These are phyloP conservation scores for Parotocinclus haroldoi DNA, from an alignment of 2,797 vertebrate species.

Conservation along the genomic window DNA sequence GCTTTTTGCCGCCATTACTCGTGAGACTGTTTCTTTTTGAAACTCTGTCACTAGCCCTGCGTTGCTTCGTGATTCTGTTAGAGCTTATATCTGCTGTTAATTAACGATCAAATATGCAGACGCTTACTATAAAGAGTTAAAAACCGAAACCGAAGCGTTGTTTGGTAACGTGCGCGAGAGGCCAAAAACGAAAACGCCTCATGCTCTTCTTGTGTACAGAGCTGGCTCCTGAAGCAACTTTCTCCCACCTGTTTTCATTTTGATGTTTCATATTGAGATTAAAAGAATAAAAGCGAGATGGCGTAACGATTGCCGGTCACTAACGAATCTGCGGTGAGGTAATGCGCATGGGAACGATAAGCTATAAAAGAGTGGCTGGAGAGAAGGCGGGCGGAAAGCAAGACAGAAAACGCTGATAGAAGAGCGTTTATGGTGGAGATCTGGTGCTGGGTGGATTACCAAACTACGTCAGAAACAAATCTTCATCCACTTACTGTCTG, in stretches of 20 bases:
- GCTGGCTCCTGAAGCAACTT: neutral
- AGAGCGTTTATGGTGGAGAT: constrained; percentile 33
- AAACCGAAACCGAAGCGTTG: too few relatives aligned
- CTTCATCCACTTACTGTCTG: constrained; percentile 64
- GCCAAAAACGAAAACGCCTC: neutral
- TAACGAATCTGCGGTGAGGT: constrained; percentile 12
- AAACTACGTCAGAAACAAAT: too few relatives aligned
- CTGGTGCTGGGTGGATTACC: neutral
- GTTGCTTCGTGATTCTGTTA: too few relatives aligned
- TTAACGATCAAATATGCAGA: too few relatives aligned
- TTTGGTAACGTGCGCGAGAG: too few relatives aligned
- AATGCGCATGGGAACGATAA: constrained; percentile 17
- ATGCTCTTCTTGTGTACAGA: constrained; percentile 12
- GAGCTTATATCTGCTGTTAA: too few relatives aligned
- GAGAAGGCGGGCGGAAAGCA: neutral
- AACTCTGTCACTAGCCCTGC: too few relatives aligned
- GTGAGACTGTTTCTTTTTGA: too few relatives aligned
- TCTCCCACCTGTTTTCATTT: constrained; percentile 25
- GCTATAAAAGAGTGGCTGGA: constrained; percentile 20
- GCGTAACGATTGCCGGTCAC: constrained; percentile 8
- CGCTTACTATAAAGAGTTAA: too few relatives aligned
- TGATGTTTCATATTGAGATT: constrained; percentile 19
- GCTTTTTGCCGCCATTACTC: too few relatives aligned
- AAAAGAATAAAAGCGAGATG: constrained; percentile 17
- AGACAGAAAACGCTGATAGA: constrained; percentile 50